Evolutionary conservation across 2,888 invertebrate genomes (phyloP), one percentile per base, ranked within the genome.

Genomic region (Germaria angustata): DNA sequence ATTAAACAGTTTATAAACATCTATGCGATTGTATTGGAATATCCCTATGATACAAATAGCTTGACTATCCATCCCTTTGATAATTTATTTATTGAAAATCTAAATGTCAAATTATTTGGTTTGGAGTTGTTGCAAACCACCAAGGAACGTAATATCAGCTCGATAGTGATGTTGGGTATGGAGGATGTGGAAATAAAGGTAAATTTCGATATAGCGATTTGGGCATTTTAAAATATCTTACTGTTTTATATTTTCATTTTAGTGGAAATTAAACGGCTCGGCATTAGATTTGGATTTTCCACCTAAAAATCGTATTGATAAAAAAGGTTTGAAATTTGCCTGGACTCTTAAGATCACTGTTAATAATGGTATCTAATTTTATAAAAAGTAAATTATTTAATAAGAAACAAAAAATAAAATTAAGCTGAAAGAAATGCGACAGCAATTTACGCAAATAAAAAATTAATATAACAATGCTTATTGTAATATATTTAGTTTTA

Each of bases 1-100:
- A 91, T 69, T 1, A 28, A 57, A 7, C 8, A 84, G 3, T 57
- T 76, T 0, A 69, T 65, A 51, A 13, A 57, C 11, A 92, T 96
- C 13, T 97, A 95, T 89, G 96, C 95, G 0, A 93, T 94, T 57
- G 90, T 94, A 17, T 90, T 96, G 39, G 89, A 93, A 2, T 97
- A 96, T 95, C 96, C 96, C 0, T 87, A 90, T 24, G 90, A 92
- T 51, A 92, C 93, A 80, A 87, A 91, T 17, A 89, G 95, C 9
- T 85, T 90, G 20, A 87, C 89, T 44, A 90, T 95, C 8, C 92
- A 92, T 81, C 90, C 93, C 0, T 88, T 92, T 2, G 87, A 88
- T 36, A 86, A 80, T 55, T 77, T 86, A 0, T 53, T 85, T 1
- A 79, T 63, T 8, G 9, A 73, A 0, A 85, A 75, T 20, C 53